Evolutionary conservation across 2,888 invertebrate genomes (phyloP).

Genomic region (Pomacea canaliculata): DNA sequence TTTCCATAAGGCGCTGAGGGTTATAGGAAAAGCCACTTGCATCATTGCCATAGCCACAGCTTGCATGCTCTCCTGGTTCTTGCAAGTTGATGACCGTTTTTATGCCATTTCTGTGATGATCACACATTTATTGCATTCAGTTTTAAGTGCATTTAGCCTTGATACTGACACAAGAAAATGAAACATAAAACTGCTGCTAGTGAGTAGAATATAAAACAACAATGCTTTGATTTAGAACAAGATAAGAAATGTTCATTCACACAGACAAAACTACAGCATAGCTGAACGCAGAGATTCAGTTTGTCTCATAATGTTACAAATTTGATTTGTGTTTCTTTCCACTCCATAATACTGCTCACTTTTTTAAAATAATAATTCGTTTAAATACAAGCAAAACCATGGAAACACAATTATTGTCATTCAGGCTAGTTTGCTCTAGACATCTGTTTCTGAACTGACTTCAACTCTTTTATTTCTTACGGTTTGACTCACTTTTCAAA

Average conservation of each 20-base stretch:
- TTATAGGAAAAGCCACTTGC: constrained; percentile 87
- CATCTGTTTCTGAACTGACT: too few species aligned
- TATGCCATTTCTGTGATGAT: constrained; percentile 78
- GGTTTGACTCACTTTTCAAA: constrained; percentile 75
- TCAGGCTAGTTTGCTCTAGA: too few species aligned
- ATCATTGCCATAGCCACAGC: constrained; percentile 82
- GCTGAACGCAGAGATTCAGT: too few species aligned
- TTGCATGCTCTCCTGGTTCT: constrained; percentile 86
- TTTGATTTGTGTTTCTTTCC: too few species aligned
- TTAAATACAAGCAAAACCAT: too few species aligned
- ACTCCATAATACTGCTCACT: too few species aligned
- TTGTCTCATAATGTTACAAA: too few species aligned
- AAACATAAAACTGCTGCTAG: background rate
- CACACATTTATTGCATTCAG: background rate
- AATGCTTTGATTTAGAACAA: background rate
- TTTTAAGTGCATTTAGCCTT: background rate
- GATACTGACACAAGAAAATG: background rate
- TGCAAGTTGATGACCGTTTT: constrained; percentile 88
- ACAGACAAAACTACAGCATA: too few species aligned
- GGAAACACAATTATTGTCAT: too few species aligned
- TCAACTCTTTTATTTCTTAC: too few species aligned
- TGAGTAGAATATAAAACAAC: background rate
- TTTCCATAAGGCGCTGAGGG: constrained; percentile 86
- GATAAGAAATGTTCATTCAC: too few species aligned
- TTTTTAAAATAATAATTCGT: too few species aligned